Evolutionary conservation across 2,113 vertebrate species (phyloP).

Genomic region (Oreochromis aureus): DNA sequence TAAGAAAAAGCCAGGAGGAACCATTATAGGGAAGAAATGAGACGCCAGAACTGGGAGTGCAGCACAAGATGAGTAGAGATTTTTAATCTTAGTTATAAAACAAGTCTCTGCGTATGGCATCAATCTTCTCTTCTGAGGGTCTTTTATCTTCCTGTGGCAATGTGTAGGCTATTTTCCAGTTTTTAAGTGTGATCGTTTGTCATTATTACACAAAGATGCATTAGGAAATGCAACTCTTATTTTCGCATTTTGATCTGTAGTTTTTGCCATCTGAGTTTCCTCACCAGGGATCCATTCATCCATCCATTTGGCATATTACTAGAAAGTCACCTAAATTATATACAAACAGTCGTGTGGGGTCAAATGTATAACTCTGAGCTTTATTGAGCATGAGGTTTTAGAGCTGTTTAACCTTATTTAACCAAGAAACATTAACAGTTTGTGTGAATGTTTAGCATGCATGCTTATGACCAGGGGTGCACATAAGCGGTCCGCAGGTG

Average conservation of each 20-base stretch:
- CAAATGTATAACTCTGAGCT: neutral
- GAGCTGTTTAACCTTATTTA: neutral
- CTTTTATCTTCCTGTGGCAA: neutral
- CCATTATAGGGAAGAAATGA: conserved; percentile 53
- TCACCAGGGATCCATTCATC: neutral
- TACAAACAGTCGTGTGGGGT: fast-evolving
- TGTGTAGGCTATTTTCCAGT: neutral
- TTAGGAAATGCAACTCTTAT: neutral
- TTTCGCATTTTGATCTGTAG: neutral
- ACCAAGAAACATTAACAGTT: neutral
- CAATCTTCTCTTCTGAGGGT: neutral
- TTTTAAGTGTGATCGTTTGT: neutral
- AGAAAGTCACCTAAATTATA: neutral
- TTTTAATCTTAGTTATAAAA: conserved; percentile 13
- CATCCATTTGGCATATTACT: neutral
- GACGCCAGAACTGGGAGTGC: conserved; percentile 31
- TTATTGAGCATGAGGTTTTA: fast-evolving
- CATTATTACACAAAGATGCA: neutral
- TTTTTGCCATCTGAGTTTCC: neutral
- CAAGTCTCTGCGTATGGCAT: conserved; percentile 13
- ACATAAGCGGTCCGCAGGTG: too few relatives aligned
- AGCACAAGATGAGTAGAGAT: conserved; percentile 2
- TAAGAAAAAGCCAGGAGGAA: conserved; percentile 62
- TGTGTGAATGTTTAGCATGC: neutral
- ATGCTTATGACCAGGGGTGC: neutral